These are phyloP conservation scores for Haplochromis burtoni DNA, from an alignment of 2,113 vertebrate species.

Conservation along the genomic window DNA sequence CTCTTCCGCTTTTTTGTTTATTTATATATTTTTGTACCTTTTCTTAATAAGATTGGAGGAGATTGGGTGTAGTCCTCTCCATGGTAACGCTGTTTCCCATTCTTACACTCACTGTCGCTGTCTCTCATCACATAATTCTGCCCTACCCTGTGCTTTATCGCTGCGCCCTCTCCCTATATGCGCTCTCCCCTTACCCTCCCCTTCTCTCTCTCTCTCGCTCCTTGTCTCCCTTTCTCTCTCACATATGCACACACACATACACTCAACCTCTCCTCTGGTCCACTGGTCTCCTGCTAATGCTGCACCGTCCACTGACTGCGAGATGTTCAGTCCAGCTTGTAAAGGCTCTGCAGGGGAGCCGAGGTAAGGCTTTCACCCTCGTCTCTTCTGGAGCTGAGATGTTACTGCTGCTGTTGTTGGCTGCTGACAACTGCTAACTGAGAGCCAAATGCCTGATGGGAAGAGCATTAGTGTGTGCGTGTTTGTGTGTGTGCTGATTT, in stretches of 20 bases:
- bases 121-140: slow-evolving; percentile 43
- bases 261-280: slow-evolving; percentile 21
- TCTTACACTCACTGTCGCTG: slow-evolving; percentile 4
- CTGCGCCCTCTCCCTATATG: slow-evolving; percentile 46
- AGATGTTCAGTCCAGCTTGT: slow-evolving; percentile 61
- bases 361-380: slow-evolving; percentile 38
- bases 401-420: not conserved
- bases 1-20: not conserved
- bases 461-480: not conserved
- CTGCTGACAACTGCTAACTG: not conserved
- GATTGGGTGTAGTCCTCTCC: slow-evolving; percentile 50
- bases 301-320: slow-evolving; percentile 29
- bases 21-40: not conserved
- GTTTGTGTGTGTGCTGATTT: not conserved
- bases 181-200: not conserved
- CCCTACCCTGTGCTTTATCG: slow-evolving; percentile 19
- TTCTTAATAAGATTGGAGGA: slow-evolving; percentile 16
- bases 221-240: not conserved
- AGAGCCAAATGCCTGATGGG: not conserved
- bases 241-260: not conserved
- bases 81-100: slow-evolving; percentile 57
- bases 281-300: slow-evolving; percentile 47
- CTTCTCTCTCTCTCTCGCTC: not conserved
- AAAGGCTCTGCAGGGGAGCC: slow-evolving; percentile 53
- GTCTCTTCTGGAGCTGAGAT: not conserved